Conservation (phyloP, 2,113 vertebrate species). For the Myotis yumanensis region DNA sequence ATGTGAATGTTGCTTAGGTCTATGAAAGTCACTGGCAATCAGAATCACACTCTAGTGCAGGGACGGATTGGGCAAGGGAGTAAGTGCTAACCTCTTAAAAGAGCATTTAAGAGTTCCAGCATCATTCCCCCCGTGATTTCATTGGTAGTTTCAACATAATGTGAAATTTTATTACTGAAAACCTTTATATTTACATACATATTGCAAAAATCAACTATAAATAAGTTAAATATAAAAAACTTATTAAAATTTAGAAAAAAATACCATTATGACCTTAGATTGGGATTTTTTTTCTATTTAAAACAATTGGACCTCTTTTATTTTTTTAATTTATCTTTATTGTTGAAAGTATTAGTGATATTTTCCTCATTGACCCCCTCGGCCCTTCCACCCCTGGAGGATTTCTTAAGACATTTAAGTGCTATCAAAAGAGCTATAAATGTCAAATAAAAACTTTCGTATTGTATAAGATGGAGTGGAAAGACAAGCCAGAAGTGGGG, state of each 20-base stretch:
- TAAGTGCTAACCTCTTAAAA: background rate
- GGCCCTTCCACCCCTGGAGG: no score
- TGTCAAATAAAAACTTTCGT: background rate
- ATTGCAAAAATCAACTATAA: background rate
- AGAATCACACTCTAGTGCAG: background rate
- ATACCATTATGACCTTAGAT: background rate
- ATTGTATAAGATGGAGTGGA: background rate
- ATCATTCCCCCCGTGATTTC: background rate
- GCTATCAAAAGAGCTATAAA: background rate
- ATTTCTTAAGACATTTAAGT: slow-evolving; percentile 4
- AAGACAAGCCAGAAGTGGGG: background rate
- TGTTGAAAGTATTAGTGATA: no score
- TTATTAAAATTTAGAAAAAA: background rate
- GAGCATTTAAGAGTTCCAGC: background rate
- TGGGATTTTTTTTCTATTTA: background rate
- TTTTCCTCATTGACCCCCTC: no score
- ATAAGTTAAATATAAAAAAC: slow-evolving; percentile 17
- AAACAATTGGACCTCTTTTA: no score
- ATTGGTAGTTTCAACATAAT: background rate
- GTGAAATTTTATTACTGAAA: slow-evolving; percentile 13
- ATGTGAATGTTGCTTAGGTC: background rate
- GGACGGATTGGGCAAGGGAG: background rate
- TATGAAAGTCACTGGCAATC: background rate
- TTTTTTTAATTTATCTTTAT: no score
- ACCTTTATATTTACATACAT: background rate